A percentile compares a stretch with the other conserved stretches of the same genome.
These are phyloP conservation scores for Formica selysi DNA, from an alignment of 1,140 invertebrate genomes.

Conservation along the genomic window DNA sequence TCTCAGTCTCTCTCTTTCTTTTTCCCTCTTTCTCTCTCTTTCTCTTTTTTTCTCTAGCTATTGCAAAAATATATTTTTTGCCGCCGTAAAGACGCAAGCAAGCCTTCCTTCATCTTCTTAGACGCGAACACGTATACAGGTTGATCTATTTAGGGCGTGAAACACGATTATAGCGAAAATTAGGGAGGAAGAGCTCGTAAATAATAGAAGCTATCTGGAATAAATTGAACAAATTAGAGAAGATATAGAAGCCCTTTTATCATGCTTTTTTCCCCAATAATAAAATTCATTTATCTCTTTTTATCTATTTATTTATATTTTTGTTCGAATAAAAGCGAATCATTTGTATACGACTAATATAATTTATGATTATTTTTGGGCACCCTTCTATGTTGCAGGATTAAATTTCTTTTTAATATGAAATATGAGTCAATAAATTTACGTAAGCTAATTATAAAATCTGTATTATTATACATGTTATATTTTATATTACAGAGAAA, in stretches of 20 bases:
- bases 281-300: constrained; percentile 6
- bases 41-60: constrained; percentile 16
- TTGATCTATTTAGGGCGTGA: constrained; percentile 41
- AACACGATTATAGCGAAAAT: constrained; percentile 46
- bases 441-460: neutral
- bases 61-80: constrained; percentile 71
- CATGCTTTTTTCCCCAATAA: neutral
- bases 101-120: neutral
- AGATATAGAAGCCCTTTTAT: constrained; percentile 21
- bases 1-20: constrained; percentile 19
- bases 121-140: constrained; percentile 6
- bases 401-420: neutral
- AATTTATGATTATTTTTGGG: neutral
- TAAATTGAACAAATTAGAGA: constrained; percentile 41
- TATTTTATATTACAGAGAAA: neutral
- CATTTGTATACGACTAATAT: neutral
- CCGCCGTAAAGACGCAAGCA: constrained; percentile 36
- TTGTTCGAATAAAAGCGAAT: neutral
- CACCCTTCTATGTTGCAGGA: neutral
- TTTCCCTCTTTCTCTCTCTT: neutral
- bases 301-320: neutral
- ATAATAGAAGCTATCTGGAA: neutral
- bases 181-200: constrained; percentile 15
- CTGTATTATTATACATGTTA: neutral
- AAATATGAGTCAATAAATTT: neutral